Percentiles rank a stretch among this genome's conserved stretches.
phyloP scores from a whole-genome alignment of 2,113 vertebrate species.

The Tautogolabrus adspersus region DNA sequence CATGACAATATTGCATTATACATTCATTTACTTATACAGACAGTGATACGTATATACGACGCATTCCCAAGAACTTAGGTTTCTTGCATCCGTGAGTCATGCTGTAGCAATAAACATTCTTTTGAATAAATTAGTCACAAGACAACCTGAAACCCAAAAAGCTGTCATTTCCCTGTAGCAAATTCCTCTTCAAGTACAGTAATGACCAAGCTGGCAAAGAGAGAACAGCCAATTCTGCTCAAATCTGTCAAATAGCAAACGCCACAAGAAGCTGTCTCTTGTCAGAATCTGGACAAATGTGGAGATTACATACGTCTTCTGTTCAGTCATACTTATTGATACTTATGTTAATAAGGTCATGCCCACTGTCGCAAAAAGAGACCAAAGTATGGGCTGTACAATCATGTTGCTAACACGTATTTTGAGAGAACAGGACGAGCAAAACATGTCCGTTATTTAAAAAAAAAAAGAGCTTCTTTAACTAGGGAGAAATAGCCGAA shows the following conservation, averaged over 20 bases:
- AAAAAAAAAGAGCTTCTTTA: background rate
- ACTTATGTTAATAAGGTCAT: background rate
- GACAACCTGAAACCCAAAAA: slow-evolving; percentile 48
- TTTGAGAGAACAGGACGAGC: slow-evolving; percentile 9
- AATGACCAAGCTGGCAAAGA: slow-evolving; percentile 1
- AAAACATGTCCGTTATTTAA: background rate
- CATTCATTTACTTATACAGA: background rate
- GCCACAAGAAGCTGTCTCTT: slow-evolving; percentile 21
- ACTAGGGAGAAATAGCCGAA: slow-evolving; percentile 3
- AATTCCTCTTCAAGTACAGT: slow-evolving; percentile 18
- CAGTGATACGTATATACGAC: background rate
- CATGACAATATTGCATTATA: background rate
- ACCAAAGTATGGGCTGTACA: slow-evolving; percentile 4
- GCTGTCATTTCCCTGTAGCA: slow-evolving; percentile 16
- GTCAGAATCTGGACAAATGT: background rate
- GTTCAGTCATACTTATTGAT: slow-evolving; percentile 30
- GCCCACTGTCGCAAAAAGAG: slow-evolving; percentile 5
- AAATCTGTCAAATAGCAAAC: slow-evolving; percentile 35
- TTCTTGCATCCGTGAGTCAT: slow-evolving; percentile 29
- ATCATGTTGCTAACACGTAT: slow-evolving; percentile 2
- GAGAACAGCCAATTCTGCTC: slow-evolving; percentile 12
- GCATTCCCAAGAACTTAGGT: background rate
- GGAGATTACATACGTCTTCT: background rate
- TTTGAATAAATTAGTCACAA: slow-evolving; percentile 32
- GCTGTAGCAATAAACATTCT: slow-evolving; percentile 9